Base-by-base conservation (phyloP, 64 coral and sea anemone species). In the Platygyra sinensis region DNA sequence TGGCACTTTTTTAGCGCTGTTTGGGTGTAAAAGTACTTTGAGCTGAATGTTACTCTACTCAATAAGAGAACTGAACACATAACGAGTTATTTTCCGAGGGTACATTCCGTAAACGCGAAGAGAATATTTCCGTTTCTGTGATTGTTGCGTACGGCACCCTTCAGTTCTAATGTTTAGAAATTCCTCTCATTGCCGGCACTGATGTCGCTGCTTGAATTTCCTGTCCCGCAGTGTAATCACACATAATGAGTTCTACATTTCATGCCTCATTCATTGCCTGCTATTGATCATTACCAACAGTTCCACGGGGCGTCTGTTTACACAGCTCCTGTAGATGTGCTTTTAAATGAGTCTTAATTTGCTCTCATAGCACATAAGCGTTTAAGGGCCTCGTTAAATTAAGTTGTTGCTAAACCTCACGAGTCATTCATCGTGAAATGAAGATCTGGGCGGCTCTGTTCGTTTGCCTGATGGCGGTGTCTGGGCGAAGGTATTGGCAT, bases 281-380 rank as follows among this genome's bases (percentile, higher is more conserved):
- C 30, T 15, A 69, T 85, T 85, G 62, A 85, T 14, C 30, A 46
- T 10, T 20, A 24, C 76, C 20, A 61, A 25, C 30, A 46, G 11
- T 20, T 30, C 51, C 20, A 61, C 62, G 61, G 80, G 33, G 25
- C 24, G 42, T 12, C 63, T 51, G 24, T 71, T 71, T 39, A 71
- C 62, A 31, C 10, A 38, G 33, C 39, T 69, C 39, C 17, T 25
- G 30, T 49, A 39, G 80, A 83, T 31, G 60, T 67, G 62, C 17
- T 52, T 85, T 85, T 85, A 85, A 85, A 72, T 9, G 81, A 51
- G 62, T 72, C 71, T 63, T 42, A 69, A 85, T 72, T 85, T 71
- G 81, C 72, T 85, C 20, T n/a, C 62, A 65, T 61, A 61, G 33
- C 63, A 85, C 19, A 63, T 17, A 36, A 46, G 81, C 81, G 39